Evolutionary conservation across 2,888 invertebrate species (phyloP).

Genomic region (Lasioglossum malachurum): DNA sequence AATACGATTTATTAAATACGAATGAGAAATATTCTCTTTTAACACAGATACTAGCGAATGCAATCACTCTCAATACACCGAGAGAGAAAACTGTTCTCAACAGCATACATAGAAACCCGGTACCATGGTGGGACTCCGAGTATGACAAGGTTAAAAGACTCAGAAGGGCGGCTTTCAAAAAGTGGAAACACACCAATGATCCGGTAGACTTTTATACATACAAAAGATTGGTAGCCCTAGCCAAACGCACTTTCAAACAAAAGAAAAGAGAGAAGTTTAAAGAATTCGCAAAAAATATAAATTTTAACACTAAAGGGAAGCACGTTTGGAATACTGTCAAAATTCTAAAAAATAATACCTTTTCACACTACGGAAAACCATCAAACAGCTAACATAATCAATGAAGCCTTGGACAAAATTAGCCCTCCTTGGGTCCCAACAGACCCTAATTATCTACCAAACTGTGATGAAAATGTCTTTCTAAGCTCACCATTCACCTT

Average conservation of each 20-base stretch:
- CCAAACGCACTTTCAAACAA: neutral
- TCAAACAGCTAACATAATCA: neutral
- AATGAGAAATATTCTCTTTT: neutral
- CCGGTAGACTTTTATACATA: neutral
- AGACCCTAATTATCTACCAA: neutral
- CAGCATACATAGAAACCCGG: neutral
- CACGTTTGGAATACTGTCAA: neutral
- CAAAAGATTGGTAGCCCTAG: neutral
- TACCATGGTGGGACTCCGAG: slow-evolving; percentile 1
- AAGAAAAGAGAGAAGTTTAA: slow-evolving; percentile 7
- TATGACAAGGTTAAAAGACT: neutral
- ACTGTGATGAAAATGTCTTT: neutral
- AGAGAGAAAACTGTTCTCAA: too few relatives aligned
- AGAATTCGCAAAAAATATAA: slow-evolving; percentile 2
- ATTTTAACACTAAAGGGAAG: neutral
- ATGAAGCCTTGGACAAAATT: neutral
- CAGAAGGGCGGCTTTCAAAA: neutral
- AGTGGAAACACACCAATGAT: neutral
- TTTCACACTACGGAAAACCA: neutral
- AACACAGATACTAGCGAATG: neutral
- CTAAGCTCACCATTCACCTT: neutral
- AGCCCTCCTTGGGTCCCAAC: slow-evolving; percentile 14
- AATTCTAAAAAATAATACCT: neutral
- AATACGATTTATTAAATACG: neutral
- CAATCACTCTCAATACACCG: neutral